Percentiles rank a stretch among this genome's conserved stretches.
Conservation (phyloP, 2,113 vertebrate genomes). For the Cyprinodon brontotheroides region DNA sequence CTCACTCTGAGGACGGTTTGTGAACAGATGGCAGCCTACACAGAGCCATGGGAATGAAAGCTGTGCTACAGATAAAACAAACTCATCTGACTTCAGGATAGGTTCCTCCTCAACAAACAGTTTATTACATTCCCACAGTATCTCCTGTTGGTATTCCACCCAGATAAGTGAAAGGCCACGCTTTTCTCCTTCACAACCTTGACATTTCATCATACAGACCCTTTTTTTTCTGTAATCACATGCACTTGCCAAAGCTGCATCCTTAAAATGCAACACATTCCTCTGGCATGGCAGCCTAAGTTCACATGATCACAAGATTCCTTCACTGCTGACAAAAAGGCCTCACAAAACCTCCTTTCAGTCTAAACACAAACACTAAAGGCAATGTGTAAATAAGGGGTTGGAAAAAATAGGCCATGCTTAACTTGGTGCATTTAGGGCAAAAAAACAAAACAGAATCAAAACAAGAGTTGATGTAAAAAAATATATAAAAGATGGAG, state of each 20-base stretch:
- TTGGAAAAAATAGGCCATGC: not conserved
- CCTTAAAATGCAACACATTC: conserved; percentile 84
- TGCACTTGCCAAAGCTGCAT: conserved; percentile 79
- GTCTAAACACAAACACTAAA: conserved; percentile 7
- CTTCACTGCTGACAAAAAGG: conserved; percentile 56
- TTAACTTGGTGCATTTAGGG: not conserved
- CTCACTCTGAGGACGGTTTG: conserved; percentile 47
- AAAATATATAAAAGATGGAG: too few relatives aligned
- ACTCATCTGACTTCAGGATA: conserved; percentile 58
- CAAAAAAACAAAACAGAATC: not conserved
- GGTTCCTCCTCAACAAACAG: conserved; percentile 40
- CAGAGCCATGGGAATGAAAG: conserved; percentile 53
- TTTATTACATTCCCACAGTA: conserved; percentile 52
- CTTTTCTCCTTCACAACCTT: conserved; percentile 31
- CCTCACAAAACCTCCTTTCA: conserved; percentile 67
- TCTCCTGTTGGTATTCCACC: conserved; percentile 25
- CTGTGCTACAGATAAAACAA: conserved; percentile 38
- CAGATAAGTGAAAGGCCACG: conserved; percentile 30
- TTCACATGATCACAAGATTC: conserved; percentile 74
- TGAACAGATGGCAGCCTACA: conserved; percentile 48
- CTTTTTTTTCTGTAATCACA: conserved; percentile 63
- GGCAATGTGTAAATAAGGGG: not conserved
- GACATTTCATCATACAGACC: conserved; percentile 16
- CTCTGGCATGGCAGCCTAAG: conserved; percentile 70
- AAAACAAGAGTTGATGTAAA: not conserved